phyloP scores from a whole-genome alignment of 2,113 vertebrate species.

The Petrocephalus zakoni region DNA sequence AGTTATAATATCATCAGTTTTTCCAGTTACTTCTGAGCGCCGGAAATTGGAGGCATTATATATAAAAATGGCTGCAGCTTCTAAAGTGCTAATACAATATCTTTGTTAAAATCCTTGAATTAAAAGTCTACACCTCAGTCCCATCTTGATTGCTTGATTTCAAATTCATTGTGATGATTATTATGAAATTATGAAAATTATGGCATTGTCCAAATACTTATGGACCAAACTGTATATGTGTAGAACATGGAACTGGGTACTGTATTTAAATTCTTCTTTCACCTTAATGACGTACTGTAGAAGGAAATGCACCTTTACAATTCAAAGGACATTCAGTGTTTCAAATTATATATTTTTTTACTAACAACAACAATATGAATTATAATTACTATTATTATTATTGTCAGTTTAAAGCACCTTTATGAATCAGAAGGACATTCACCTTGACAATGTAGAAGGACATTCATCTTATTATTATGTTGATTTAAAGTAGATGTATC shows the following conservation, averaged over 20 bases:
- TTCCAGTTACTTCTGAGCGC: neutral
- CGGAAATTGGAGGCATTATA: neutral
- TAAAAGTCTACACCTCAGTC: neutral
- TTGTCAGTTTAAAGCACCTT: too few species aligned
- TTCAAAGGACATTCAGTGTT: too few species aligned
- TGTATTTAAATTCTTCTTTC: neutral
- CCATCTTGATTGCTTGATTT: neutral
- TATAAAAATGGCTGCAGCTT: neutral
- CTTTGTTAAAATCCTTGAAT: neutral
- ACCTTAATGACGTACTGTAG: neutral
- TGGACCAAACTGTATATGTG: neutral
- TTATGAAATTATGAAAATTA: too few species aligned
- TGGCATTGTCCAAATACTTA: neutral
- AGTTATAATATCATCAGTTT: neutral
- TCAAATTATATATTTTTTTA: too few species aligned
- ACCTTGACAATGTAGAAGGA: too few species aligned
- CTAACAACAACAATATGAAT: too few species aligned
- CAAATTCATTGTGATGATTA: neutral
- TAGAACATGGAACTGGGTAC: neutral
- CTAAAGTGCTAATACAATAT: neutral
- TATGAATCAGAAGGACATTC: neutral
- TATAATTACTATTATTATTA: too few species aligned
- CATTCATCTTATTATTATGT: neutral
- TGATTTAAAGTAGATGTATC: neutral
- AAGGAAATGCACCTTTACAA: neutral